Evolutionary conservation across 2,888 invertebrate species (phyloP).

Genomic region (Drosophila mettleri): DNA sequence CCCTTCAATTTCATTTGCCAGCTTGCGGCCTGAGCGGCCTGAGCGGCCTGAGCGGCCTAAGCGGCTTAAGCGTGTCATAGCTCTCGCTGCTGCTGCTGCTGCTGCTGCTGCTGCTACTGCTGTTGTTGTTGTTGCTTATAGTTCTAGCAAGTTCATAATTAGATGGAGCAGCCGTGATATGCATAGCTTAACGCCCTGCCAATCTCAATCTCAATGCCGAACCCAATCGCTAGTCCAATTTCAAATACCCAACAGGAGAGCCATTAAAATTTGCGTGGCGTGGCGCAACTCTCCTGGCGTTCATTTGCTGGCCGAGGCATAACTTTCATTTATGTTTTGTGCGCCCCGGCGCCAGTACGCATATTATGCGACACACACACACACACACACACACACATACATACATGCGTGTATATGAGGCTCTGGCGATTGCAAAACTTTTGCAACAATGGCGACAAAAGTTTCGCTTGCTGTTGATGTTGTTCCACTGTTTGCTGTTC

Average conservation of each 20-base stretch:
- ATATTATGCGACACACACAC: constrained; percentile 61
- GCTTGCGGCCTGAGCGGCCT: too few species aligned
- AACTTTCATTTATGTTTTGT: constrained; percentile 68
- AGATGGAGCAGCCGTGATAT: constrained; percentile 36
- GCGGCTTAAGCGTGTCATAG: constrained; percentile 47
- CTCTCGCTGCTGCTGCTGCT: neutral
- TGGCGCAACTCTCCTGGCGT: constrained; percentile 65
- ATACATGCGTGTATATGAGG: constrained; percentile 66
- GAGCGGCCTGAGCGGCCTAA: constrained; percentile 48
- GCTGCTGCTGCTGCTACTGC: constrained; percentile 2
- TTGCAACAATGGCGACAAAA: constrained; percentile 77
- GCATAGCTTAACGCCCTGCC: constrained; percentile 4
- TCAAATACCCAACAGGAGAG: constrained; percentile 46
- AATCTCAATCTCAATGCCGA: constrained; percentile 14
- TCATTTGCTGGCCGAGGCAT: constrained; percentile 64
- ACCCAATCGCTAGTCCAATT: constrained; percentile 43
- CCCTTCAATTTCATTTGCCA: constrained; percentile 63
- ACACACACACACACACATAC: constrained; percentile 35
- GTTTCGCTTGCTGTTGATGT: constrained; percentile 56
- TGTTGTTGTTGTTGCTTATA: constrained; percentile 3
- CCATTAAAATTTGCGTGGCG: constrained; percentile 42
- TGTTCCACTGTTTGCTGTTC: constrained; percentile 2
- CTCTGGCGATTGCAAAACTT: constrained; percentile 81
- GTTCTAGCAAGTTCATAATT: constrained; percentile 57
- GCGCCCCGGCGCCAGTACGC: constrained; percentile 62